Evolutionary conservation across 2,888 invertebrate species (phyloP), one percentile per base, ranked within the genome.

Genomic region (Lacanobia oleracea): DNA sequence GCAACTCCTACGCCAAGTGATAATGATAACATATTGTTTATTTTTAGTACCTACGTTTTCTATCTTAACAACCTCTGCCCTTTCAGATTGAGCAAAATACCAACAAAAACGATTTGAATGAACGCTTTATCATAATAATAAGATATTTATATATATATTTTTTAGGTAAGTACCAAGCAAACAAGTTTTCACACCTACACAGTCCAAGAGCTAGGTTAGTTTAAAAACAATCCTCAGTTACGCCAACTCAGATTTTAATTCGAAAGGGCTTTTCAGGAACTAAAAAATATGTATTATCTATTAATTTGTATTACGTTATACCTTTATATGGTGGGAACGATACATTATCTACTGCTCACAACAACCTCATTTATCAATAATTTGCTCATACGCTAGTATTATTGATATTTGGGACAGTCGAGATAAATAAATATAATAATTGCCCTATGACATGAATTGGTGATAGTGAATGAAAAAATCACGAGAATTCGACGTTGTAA

Each of bases 61-160:
- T 57, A 72, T 69, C 54, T 51, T 82, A 62, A n/a, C 40, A 83
- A 73, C 79, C 83, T 79, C 59, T 82, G 54, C 62, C 67, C 67
- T 78, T 82, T 57, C 45, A 82, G 79, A 79, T 73, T 78, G 67
- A 78, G 82, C 83, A 68, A 82, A 79, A 74, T 68, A 45, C n/a
- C 18, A 67, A 72, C 59, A 16, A 81, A 71, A 63, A 48, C 33
- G 12, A 75, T 23, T 75, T 63, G 14, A 62, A 62, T 48, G 4
- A 51, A 79, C 60, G 56, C 27, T 59, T 40, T 51, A 54, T 53
- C 27, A n/a, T n/a, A 8, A 23, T n/a, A n/a, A 43, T n/a, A n/a
- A n/a, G n/a, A n/a, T n/a, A n/a, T n/a, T n/a, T n/a, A n/a, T n/a
- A n/a, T n/a, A n/a, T n/a, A n/a, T n/a, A 27, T 27, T 27, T 1